A percentile compares a stretch with the other conserved stretches of the same genome.
These are phyloP conservation scores for Scomber japonicus DNA, from an alignment of 2,113 vertebrate genomes.

Conservation along the genomic window DNA sequence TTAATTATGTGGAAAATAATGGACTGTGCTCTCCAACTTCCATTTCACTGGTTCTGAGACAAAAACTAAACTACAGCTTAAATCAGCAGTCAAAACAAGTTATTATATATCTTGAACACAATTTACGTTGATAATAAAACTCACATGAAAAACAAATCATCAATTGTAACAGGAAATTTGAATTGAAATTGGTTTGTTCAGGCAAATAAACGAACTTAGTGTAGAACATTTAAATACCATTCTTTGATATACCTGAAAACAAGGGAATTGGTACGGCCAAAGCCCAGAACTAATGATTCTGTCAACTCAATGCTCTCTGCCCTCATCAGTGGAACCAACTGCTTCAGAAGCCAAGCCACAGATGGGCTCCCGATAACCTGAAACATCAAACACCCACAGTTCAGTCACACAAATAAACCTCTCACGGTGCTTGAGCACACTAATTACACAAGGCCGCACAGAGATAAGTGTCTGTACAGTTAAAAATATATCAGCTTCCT, in stretches of 20 bases:
- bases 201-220: not conserved
- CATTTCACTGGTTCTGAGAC: constrained; percentile 65
- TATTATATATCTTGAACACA: too few relatives aligned
- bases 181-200: not conserved
- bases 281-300: constrained; percentile 96
- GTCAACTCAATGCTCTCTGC: constrained; percentile 97
- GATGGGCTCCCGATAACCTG: constrained; percentile 96
- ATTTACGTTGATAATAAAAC: too few relatives aligned
- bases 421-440: constrained; percentile 20
- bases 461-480: constrained; percentile 11
- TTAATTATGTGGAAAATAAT: constrained; percentile 37
- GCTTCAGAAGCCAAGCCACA: constrained; percentile 95
- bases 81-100: not conserved
- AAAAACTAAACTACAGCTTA: not conserved
- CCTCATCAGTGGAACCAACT: constrained; percentile 97
- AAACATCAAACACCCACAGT: constrained; percentile 47
- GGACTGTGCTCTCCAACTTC: constrained; percentile 76
- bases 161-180: too few relatives aligned
- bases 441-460: constrained; percentile 35
- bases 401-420: constrained; percentile 38
- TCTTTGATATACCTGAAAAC: constrained; percentile 92
- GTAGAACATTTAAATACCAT: not conserved
- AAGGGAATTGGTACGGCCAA: constrained; percentile 96
- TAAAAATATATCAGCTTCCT: constrained; percentile 41
- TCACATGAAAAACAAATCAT: too few relatives aligned